phyloP scores from a whole-genome alignment of 2,888 invertebrate species.

The Harpagoxenus sublaevis region DNA sequence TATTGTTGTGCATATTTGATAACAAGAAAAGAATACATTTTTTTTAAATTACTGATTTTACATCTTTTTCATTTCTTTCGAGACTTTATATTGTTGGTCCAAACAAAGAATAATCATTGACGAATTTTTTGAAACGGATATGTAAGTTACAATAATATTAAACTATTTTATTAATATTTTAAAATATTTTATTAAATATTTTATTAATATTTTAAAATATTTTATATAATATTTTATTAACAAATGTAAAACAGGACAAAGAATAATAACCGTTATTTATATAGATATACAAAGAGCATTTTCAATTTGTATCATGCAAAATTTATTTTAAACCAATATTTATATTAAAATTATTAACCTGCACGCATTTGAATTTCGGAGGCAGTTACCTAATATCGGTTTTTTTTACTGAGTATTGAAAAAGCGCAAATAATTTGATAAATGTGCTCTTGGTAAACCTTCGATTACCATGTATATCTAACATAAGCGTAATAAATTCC shows the following conservation, averaged over 20 bases:
- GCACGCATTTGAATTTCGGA: constrained; percentile 14
- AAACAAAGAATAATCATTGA: background rate
- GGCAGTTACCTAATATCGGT: background rate
- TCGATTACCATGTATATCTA: constrained; percentile 13
- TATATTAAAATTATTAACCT: background rate
- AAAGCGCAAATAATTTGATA: constrained; percentile 12
- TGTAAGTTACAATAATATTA: background rate
- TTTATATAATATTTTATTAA: background rate
- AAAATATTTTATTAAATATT: background rate
- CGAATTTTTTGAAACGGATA: background rate
- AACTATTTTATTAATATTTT: background rate
- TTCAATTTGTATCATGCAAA: background rate
- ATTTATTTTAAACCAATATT: constrained; percentile 12
- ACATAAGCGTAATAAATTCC: constrained; percentile 7
- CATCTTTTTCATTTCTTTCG: background rate
- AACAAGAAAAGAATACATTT: background rate
- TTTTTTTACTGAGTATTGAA: background rate
- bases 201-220: background rate
- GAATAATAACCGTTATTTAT: background rate
- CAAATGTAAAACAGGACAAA: background rate
- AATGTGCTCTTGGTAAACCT: background rate
- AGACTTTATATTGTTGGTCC: background rate
- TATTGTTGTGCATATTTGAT: background rate
- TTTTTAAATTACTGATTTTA: background rate
- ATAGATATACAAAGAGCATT: background rate